phyloP scores from a whole-genome alignment of 2,797 vertebrate species.

The Sebastolobus altivelis region DNA sequence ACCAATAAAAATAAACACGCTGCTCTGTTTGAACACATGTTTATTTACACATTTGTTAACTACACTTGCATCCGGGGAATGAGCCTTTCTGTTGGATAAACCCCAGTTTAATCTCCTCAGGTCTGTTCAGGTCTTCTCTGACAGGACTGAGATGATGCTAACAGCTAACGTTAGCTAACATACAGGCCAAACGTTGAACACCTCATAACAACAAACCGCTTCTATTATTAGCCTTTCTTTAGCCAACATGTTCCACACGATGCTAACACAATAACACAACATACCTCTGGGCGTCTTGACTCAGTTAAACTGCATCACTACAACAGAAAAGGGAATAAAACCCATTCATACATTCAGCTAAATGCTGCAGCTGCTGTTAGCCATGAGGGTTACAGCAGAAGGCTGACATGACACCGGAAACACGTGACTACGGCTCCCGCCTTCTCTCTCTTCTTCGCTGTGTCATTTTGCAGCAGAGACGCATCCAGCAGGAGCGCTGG shows the following conservation, averaged over 20 bases:
- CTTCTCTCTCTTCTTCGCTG: constrained; percentile 8
- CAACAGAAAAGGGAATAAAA: neutral
- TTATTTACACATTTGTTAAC: neutral
- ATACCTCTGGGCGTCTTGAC: constrained; percentile 21
- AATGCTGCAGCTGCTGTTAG: accelerated
- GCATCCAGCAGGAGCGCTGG: neutral
- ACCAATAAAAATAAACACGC: too few relatives aligned
- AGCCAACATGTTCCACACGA: accelerated
- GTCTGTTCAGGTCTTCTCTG: too few relatives aligned
- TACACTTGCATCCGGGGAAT: neutral
- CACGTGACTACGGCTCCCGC: constrained; percentile 5
- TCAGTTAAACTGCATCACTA: neutral
- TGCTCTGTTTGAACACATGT: neutral
- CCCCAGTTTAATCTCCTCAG: neutral
- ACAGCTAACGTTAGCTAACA: neutral
- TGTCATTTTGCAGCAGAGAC: neutral
- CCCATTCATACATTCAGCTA: neutral
- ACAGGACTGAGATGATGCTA: neutral
- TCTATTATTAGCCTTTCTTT: neutral
- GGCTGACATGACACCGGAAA: constrained; percentile 76
- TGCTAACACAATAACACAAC: accelerated
- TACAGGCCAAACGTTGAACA: neutral
- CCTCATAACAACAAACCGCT: neutral
- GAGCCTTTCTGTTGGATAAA: neutral
- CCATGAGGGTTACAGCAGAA: constrained; percentile 45